These are phyloP conservation scores for Thryonomys swinderianus DNA, from an alignment of 2,113 vertebrate genomes.

Conservation along the genomic window DNA sequence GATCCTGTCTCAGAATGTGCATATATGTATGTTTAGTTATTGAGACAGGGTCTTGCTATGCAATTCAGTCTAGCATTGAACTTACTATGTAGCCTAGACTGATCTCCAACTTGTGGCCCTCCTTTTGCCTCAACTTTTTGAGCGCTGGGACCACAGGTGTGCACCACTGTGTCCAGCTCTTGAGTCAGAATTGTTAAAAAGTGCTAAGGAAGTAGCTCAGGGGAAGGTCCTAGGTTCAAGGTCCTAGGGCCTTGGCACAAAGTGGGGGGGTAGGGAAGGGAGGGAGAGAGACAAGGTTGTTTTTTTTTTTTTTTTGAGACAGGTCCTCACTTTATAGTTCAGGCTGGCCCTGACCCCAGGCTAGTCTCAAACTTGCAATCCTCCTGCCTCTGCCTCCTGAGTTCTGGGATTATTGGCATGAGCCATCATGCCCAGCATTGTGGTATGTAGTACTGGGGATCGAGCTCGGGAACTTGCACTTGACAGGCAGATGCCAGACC, in stretches of 20 bases:
- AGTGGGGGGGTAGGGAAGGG: too few relatives aligned
- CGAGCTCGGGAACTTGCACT: too few relatives aligned
- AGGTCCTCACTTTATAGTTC: too few relatives aligned
- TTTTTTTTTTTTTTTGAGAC: too few relatives aligned
- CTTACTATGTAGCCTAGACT: not conserved
- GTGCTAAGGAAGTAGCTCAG: not conserved
- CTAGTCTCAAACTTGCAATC: too few relatives aligned
- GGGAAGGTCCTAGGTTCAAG: not conserved
- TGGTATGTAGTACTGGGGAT: too few relatives aligned
- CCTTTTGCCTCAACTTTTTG: not conserved
- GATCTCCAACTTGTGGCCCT: not conserved
- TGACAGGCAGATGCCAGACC: too few relatives aligned
- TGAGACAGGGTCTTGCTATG: not conserved
- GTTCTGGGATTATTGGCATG: too few relatives aligned
- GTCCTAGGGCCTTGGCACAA: too few relatives aligned
- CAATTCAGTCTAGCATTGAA: not conserved
- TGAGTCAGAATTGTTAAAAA: not conserved
- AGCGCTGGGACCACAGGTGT: not conserved
- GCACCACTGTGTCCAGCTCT: not conserved
- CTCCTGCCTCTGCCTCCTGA: too few relatives aligned
- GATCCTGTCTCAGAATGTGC: not conserved
- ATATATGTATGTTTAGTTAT: not conserved
- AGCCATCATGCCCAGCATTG: too few relatives aligned
- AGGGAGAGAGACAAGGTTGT: not conserved
- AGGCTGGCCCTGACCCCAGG: too few relatives aligned